Evolutionary conservation across 1,140 invertebrate species (phyloP).

Genomic region (Caenorhabditis remanei): DNA sequence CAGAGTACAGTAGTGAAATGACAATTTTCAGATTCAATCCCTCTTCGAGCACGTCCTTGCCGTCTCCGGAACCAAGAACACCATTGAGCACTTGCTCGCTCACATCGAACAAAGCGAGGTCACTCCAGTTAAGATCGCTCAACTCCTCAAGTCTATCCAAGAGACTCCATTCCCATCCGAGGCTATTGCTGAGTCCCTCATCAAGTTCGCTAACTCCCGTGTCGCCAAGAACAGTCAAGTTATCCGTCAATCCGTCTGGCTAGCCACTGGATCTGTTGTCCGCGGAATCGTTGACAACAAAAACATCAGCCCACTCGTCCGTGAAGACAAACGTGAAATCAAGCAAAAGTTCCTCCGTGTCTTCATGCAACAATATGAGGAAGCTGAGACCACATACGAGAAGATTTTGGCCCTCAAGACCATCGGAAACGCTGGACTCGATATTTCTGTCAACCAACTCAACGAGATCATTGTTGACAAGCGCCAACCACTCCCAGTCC

Average conservation of each 20-base stretch:
- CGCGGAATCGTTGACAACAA: constrained; percentile 40
- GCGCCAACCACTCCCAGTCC: constrained; percentile 65
- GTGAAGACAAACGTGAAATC: constrained; percentile 33
- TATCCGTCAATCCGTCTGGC: constrained; percentile 60
- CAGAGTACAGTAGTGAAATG: constrained; percentile 31
- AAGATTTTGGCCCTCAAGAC: constrained; percentile 68
- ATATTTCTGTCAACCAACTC: constrained; percentile 67
- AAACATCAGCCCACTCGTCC: constrained; percentile 36
- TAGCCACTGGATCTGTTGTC: constrained; percentile 59
- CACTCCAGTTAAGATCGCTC: constrained; percentile 54
- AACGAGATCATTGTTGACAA: constrained; percentile 70
- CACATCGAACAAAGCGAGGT: constrained; percentile 56
- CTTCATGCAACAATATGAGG: constrained; percentile 61
- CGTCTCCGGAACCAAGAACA: constrained; percentile 65
- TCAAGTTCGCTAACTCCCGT: constrained; percentile 28
- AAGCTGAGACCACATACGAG: constrained; percentile 58
- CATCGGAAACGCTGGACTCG: constrained; percentile 74
- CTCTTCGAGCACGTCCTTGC: constrained; percentile 64
- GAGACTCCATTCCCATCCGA: constrained; percentile 60
- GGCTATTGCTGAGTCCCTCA: constrained; percentile 43
- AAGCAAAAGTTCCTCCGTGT: constrained; percentile 37
- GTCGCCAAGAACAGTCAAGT: neutral
- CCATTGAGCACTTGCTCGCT: constrained; percentile 60
- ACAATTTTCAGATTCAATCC: constrained; percentile 36
- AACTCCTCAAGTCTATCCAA: constrained; percentile 58